phyloP scores from a whole-genome alignment of 2,797 vertebrate species.

The Mormyrops boulengeri region DNA sequence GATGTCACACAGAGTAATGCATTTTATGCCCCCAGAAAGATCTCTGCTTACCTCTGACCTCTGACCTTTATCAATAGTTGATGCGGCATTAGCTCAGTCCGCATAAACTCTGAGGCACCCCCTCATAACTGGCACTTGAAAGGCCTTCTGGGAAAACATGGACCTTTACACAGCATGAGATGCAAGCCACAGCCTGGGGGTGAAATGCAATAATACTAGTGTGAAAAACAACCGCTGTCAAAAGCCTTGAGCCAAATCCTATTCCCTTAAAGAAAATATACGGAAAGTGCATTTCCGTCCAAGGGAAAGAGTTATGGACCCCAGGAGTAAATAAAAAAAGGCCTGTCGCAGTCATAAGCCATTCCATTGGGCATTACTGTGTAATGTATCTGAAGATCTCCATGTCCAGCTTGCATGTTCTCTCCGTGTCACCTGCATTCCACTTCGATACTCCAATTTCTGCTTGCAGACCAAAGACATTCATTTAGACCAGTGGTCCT shows the following conservation, averaged over 20 bases:
- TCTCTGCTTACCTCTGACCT: background rate
- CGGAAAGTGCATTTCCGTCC: background rate
- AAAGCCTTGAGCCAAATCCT: background rate
- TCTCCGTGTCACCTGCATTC: background rate
- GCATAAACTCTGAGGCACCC: background rate
- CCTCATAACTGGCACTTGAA: background rate
- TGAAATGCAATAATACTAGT: slow-evolving; percentile 6
- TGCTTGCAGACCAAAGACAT: background rate
- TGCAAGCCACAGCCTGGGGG: background rate
- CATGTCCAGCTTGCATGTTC: background rate
- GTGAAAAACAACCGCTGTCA: slow-evolving; percentile 10
- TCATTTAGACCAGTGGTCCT: background rate
- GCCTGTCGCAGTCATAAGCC: background rate
- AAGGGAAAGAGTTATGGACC: background rate
- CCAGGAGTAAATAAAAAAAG: background rate
- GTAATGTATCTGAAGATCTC: background rate
- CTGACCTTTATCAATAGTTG: background rate
- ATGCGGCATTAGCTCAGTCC: background rate
- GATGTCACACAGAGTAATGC: background rate
- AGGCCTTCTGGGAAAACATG: background rate
- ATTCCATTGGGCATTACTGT: background rate
- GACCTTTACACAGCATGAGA: background rate
- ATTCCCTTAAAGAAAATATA: slow-evolving; percentile 7
- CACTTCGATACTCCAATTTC: background rate
- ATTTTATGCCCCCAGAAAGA: background rate